Evolutionary conservation across 2,888 invertebrate species (phyloP).

Genomic region (Caenorhabditis afra): DNA sequence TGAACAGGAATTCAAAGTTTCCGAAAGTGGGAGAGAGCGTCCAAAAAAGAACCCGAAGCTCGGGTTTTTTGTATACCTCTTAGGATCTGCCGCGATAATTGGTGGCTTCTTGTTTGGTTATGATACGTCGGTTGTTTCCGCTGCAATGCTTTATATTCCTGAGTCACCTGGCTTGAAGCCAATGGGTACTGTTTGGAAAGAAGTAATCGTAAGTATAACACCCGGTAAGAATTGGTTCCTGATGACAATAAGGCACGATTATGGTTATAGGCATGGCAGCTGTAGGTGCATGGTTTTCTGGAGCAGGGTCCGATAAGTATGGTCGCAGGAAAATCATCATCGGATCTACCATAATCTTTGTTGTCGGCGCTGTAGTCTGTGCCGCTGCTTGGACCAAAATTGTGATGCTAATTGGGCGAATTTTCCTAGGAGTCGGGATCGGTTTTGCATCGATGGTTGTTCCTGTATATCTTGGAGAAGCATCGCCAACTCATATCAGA

Average conservation of each 20-base stretch:
- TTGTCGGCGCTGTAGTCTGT: constrained; percentile 82
- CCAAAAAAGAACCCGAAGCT: constrained; percentile 60
- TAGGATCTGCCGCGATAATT: constrained; percentile 71
- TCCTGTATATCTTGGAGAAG: constrained; percentile 84
- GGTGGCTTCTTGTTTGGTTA: constrained; percentile 82
- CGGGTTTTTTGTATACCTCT: constrained; percentile 67
- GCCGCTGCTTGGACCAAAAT: constrained; percentile 71
- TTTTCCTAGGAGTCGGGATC: constrained; percentile 76
- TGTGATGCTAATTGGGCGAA: constrained; percentile 72
- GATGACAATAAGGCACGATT: too few relatives aligned
- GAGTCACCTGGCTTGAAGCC: constrained; percentile 66
- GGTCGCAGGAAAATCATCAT: constrained; percentile 83
- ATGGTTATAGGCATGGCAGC: constrained; percentile 64
- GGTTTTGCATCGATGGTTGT: constrained; percentile 82
- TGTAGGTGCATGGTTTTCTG: constrained; percentile 75
- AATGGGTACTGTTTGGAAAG: constrained; percentile 73
- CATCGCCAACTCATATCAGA: constrained; percentile 82
- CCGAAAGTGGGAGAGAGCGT: constrained; percentile 54
- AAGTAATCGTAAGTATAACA: constrained; percentile 75
- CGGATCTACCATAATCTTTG: constrained; percentile 81
- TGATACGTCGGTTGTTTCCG: constrained; percentile 84
- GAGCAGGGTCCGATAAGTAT: constrained; percentile 81
- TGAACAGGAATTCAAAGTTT: constrained; percentile 52
- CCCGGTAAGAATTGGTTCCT: constrained; percentile 57
- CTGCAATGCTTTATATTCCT: constrained; percentile 78